Base-by-base conservation (phyloP, 2,113 vertebrate genomes). In the Raphicerus campestris region DNA sequence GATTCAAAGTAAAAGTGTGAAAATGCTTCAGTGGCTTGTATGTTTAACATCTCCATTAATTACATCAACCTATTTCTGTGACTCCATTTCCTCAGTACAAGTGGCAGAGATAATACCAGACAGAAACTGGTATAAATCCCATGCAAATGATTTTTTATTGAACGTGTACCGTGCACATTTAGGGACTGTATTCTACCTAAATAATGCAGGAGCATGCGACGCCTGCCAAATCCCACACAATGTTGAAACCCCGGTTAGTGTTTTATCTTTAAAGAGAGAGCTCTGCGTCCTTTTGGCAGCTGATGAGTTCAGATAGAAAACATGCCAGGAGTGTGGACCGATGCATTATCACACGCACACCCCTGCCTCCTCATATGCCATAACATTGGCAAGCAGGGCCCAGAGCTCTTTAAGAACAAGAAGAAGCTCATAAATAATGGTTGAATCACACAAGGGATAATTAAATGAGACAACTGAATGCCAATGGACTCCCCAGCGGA, bases 401-500 rank as follows among this genome's bases (percentile, higher is more conserved):
- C 98, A 98, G 98, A 99, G 98, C 98, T 98, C 98, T 99, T 98
- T 98, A 98, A 98, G 98, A 99, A 98, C 97, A 98, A 98, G 98
- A 98, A 97, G 97, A 93, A 98, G 97, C 98, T 99, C 98, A 99
- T 99, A 99, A 99, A 99, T 99, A 99, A 98, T 99, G 98, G 98
- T 98, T 98, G 98, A 99, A 98, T 98, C 98, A 98, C 98, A 98
- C 98, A 99, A 99, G 97, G 98, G 98, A 98, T 99, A 99, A 99
- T 99, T 99, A 99, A 99, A 99, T 98, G 98, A 99, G 98, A 99
- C 98, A 99, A 98, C 98, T 98, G 98, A 99, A 98, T 98, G 98
- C 98, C 95, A 90, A 91, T 98, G 98, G 98, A 98, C 98, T 98
- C 98, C 98, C 98, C 97, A 98, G 98, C 97, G 96, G 98, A 98